phyloP scores from a whole-genome alignment of 2,888 invertebrate genomes.

The Azorinus chamasolen region DNA sequence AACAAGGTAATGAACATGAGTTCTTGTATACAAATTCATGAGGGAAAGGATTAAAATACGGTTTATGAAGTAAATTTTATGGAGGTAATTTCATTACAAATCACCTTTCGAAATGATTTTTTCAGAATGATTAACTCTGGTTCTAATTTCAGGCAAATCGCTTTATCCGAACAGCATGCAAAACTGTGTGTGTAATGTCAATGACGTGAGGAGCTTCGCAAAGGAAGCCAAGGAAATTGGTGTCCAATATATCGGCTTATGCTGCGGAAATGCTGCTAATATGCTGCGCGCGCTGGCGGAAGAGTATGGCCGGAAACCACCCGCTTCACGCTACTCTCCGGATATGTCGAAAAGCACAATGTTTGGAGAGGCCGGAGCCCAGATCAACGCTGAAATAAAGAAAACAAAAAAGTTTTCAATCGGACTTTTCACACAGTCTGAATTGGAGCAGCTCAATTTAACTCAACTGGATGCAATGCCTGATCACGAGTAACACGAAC shows the following conservation, averaged over 20 bases:
- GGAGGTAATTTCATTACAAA: too few relatives aligned
- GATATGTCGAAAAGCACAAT: slow-evolving; percentile 53
- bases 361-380: slow-evolving; percentile 38
- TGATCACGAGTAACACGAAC: too few relatives aligned
- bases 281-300: slow-evolving; percentile 77
- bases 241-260: slow-evolving; percentile 81
- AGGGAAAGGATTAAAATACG: too few relatives aligned
- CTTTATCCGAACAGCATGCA: slow-evolving; percentile 74
- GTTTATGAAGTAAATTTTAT: too few relatives aligned
- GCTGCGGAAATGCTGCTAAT: slow-evolving; percentile 80
- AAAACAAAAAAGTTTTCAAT: slow-evolving; percentile 36
- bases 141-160: slow-evolving; percentile 11
- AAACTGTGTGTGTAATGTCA: slow-evolving; percentile 63
- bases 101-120: too few relatives aligned
- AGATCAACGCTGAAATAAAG: slow-evolving; percentile 27
- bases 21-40: too few relatives aligned
- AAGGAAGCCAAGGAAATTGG: slow-evolving; percentile 75
- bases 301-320: slow-evolving; percentile 76
- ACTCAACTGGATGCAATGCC: not conserved
- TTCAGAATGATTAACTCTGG: too few relatives aligned
- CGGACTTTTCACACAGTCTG: slow-evolving; percentile 32
- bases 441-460: slow-evolving; percentile 16
- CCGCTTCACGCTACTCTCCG: slow-evolving; percentile 67
- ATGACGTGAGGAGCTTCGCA: slow-evolving; percentile 76
- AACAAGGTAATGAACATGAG: too few relatives aligned